Evolutionary conservation across 2,797 vertebrate species (phyloP).

Genomic region (Rhinichthys osculus): DNA sequence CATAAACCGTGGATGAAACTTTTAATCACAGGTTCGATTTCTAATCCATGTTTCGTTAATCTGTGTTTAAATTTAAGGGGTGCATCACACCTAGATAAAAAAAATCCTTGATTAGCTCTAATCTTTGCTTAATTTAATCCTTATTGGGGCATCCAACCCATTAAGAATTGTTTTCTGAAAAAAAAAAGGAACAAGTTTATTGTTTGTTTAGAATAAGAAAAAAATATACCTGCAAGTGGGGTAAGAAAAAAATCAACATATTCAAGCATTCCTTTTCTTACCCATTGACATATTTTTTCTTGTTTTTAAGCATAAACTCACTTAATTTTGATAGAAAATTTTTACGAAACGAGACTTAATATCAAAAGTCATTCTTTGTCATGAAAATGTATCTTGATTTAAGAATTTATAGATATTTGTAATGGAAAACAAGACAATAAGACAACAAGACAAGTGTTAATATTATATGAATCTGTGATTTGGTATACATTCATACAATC

Average conservation of each 20-base stretch:
- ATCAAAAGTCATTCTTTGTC: too few relatives aligned
- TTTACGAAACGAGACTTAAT: too few relatives aligned
- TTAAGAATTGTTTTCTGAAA: background rate
- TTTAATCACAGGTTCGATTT: too few relatives aligned
- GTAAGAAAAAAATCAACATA: too few relatives aligned
- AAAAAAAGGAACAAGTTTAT: background rate
- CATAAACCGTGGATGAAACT: background rate
- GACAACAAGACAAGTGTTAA: too few relatives aligned
- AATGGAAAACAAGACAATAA: background rate
- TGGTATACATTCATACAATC: background rate
- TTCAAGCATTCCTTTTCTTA: too few relatives aligned
- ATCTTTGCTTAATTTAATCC: background rate
- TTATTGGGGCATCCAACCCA: background rate
- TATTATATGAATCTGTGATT: background rate
- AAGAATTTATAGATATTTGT: background rate
- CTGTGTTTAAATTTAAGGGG: background rate
- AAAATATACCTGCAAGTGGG: too few relatives aligned
- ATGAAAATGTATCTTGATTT: background rate
- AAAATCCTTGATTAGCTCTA: background rate
- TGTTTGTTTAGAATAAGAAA: too few relatives aligned
- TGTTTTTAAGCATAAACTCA: too few relatives aligned
- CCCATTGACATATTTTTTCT: too few relatives aligned
- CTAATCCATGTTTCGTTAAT: background rate
- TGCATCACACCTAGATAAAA: background rate
- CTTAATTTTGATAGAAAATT: too few relatives aligned